phyloP scores from a whole-genome alignment of 2,113 vertebrate genomes.

The Epinephelus moara region DNA sequence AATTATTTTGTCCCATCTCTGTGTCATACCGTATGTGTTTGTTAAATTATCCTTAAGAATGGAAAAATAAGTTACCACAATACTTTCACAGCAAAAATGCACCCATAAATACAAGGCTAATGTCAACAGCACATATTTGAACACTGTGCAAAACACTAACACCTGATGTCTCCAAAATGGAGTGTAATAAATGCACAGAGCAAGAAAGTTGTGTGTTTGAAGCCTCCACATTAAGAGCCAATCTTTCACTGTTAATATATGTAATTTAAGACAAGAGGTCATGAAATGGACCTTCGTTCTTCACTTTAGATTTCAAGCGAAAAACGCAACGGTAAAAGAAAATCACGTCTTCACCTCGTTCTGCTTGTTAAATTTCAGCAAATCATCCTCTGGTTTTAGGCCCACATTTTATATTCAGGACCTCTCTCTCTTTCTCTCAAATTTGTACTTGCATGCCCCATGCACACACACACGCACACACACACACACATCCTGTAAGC shows the following conservation, averaged over 20 bases:
- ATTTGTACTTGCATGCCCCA: slow-evolving; percentile 40
- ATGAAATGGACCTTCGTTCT: not conserved
- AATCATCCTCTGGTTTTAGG: slow-evolving; percentile 58
- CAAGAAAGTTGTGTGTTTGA: not conserved
- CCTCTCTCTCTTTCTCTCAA: slow-evolving; percentile 25
- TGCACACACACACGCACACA: slow-evolving; percentile 46
- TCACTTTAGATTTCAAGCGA: not conserved
- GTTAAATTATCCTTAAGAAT: not conserved
- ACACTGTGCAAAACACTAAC: not conserved
- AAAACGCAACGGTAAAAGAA: slow-evolving; percentile 13
- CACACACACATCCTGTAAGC: slow-evolving; percentile 40
- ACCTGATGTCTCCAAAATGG: not conserved
- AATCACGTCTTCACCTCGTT: slow-evolving; percentile 35
- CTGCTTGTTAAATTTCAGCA: slow-evolving; percentile 56
- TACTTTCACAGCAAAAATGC: not conserved
- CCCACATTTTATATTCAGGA: slow-evolving; percentile 72
- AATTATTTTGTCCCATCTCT: too few species aligned
- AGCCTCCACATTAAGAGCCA: not conserved
- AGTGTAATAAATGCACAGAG: not conserved
- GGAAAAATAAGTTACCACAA: not conserved
- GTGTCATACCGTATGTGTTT: not conserved
- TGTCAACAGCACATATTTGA: not conserved
- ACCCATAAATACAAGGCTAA: not conserved
- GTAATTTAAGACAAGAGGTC: not conserved
- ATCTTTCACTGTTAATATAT: not conserved